Evolutionary conservation across 30 jellyfish, hydroid and myxozoan genomes (phyloP), one percentile per base, ranked within the genome.

Genomic region (Hydractinia echinata): DNA sequence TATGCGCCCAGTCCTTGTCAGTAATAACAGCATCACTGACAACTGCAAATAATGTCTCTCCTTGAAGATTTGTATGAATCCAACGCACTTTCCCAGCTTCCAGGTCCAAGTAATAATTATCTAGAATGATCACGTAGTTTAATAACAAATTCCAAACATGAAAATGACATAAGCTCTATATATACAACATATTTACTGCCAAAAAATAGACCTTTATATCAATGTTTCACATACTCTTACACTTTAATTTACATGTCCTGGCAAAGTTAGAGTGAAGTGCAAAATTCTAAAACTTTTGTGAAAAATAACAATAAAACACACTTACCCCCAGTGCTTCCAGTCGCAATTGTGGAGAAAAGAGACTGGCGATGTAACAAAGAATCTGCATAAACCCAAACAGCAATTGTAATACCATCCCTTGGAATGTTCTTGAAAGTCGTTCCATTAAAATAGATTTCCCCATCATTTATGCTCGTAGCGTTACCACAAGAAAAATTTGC

Each of bases 61-160:
- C 97, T 5, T 55, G 20, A 5, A 88, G 86, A 67, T 82, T 78
- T 15, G 79, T 89, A 60, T 89, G 92, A 66, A 72, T 76, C 98
- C 98, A 92, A 15, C 87, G 89, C 50, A 92, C 81, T 73, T 86
- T 92, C 8, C 98, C 98, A 74, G 87, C 96, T 85, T 92, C 96
- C 60, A 92, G 54, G 48, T 92, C 98, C 78, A 92, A 72, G 84
- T 73, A 79, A 84, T 74, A 83, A 83, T 92, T 87, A 53, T 78
- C 96, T 85, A 74, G 10, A 62, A 76, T 49, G 16, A 51, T 13
- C 73, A 49, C 4, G 52, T 58, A 18, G 19, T 13, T 0, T 1
- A 58, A 11, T 18, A 58, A 18, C 19, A 18, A 58, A 18, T 18
- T 11, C 19, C 19, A 58, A 58, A 58, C 15, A 18, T 58, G 1